phyloP scores from a whole-genome alignment of 1,140 invertebrate species.

The Pararge aegeria region DNA sequence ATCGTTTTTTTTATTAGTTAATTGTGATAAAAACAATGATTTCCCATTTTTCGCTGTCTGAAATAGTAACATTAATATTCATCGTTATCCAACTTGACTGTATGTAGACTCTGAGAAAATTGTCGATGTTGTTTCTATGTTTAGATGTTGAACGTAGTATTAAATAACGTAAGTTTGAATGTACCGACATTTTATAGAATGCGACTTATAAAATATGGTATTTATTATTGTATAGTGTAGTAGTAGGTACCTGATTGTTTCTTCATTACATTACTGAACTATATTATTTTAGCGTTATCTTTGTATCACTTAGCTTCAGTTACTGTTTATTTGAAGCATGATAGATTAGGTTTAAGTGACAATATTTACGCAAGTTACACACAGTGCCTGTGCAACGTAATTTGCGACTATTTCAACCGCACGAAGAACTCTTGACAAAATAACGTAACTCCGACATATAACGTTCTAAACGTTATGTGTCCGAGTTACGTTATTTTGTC shows the following conservation, averaged over 20 bases:
- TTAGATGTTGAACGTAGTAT: constrained; percentile 23
- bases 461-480: too few relatives aligned
- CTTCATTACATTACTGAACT: constrained; percentile 28
- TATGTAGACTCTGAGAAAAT: constrained; percentile 26
- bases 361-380: neutral
- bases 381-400: too few relatives aligned
- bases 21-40: too few relatives aligned
- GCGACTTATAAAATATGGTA: neutral
- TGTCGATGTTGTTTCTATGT: constrained; percentile 40
- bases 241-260: constrained; percentile 72
- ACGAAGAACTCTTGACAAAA: too few relatives aligned
- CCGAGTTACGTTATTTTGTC: too few relatives aligned
- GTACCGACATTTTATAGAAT: neutral
- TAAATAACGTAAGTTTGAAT: constrained; percentile 16
- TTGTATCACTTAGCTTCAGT: neutral
- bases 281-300: neutral
- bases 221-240: constrained; percentile 27
- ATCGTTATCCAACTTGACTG: too few relatives aligned
- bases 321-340: constrained; percentile 2
- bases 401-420: too few relatives aligned
- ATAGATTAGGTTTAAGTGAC: neutral
- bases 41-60: too few relatives aligned
- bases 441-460: too few relatives aligned
- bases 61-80: too few relatives aligned
- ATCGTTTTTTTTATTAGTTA: too few relatives aligned